Evolutionary conservation across 2,888 invertebrate species (phyloP).

Genomic region (Eristalis intricaria): DNA sequence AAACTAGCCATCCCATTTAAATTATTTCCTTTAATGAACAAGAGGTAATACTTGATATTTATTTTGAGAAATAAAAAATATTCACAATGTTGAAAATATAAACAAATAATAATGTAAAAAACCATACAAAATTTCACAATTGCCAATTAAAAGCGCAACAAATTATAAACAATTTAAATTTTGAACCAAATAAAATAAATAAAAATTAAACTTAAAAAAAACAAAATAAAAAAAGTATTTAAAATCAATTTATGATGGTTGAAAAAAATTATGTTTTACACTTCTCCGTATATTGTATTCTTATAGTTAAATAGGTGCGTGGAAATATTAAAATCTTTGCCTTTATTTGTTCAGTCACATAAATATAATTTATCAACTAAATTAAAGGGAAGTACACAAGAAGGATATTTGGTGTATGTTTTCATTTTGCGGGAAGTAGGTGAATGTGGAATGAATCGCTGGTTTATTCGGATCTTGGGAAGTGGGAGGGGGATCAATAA

Average conservation of each 20-base stretch:
- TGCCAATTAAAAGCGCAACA: background rate
- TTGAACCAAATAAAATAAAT: background rate
- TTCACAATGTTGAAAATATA: background rate
- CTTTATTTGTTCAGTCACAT: background rate
- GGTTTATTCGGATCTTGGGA: background rate
- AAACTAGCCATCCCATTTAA: background rate
- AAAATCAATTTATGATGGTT: background rate
- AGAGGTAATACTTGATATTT: background rate
- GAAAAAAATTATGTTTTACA: background rate
- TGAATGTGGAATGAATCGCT: background rate
- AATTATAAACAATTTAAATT: background rate
- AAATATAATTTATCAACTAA: background rate
- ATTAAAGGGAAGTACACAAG: background rate
- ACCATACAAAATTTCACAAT: background rate
- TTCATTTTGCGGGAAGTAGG: background rate
- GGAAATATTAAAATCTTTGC: background rate
- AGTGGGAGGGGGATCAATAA: background rate
- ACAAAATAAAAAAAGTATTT: background rate
- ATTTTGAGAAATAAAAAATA: background rate
- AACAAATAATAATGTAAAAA: background rate
- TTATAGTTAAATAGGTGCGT: background rate
- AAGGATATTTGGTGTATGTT: background rate
- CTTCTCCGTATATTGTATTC: background rate
- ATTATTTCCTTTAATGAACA: background rate
- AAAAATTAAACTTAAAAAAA: background rate